Evolutionary conservation across 37 sponge, comb jelly and placozoan genomes (phyloP), one percentile per base, ranked within the genome.

Genomic region (Amphimedon queenslandica): DNA sequence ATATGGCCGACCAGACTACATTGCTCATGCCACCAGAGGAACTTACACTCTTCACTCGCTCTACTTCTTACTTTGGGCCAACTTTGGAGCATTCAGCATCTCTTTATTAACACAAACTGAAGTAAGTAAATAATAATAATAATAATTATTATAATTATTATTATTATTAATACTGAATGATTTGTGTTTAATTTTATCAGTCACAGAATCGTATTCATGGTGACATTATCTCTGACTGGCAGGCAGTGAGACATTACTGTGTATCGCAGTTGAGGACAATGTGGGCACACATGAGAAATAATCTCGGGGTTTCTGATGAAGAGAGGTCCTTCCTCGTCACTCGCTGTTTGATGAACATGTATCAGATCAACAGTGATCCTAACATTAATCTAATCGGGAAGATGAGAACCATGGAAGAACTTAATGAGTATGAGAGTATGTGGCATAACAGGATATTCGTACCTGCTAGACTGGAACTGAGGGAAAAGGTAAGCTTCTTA

Each of bases 41-140:
- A 88, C 85, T 0, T 80, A 83, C 83, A 80, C 83, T 24, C 89
- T 95, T 29, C 96, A 90, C 66, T 91, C 96, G 3, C 79, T 84
- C 72, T 91, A 95, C 63, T 79, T 95, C 40, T 31, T 95, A 35
- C 57, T 82, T 51, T 91, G 81, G 84, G 65, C 87, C 41, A 91
- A 88, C 79, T 91, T 91, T 74, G 92, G 89, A 23, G 76, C 83
- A 24, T 74, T 95, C 70, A 72, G 83, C 43, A 72, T 90, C 75
- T 57, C 82, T 16, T 76, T 95, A 18, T 64, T 95, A 36, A 87
- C 88, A 18, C 87, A 88, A 25, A 85, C 85, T 0, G 58, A 76
- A n/a, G n/a, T n/a, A n/a, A n/a, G n/a, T n/a, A n/a, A n/a, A n/a
- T n/a, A n/a, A n/a, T n/a, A n/a, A n/a, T n/a, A n/a, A n/a, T n/a